Conservation (phyloP, 2,113 vertebrate genomes). For the Dasyprocta punctata region DNA sequence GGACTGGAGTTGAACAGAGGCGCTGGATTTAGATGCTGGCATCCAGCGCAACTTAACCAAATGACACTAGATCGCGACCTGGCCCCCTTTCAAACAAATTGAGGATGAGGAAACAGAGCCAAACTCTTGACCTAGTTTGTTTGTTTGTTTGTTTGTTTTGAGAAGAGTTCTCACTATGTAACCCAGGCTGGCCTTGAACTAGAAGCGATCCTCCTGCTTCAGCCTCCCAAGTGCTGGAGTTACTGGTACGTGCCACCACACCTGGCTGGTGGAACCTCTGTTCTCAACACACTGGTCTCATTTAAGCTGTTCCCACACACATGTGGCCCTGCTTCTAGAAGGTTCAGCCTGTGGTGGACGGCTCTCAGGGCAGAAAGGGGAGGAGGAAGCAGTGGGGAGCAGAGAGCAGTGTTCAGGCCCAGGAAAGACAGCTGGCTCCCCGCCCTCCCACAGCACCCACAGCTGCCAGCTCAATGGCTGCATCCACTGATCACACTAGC, state of each 20-base stretch:
- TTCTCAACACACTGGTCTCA: not conserved
- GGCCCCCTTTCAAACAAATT: not conserved
- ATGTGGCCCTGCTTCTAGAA: not conserved
- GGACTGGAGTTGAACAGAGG: not conserved
- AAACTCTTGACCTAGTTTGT: not conserved
- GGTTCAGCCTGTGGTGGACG: not conserved
- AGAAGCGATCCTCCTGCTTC: not conserved
- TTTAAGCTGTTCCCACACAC: not conserved
- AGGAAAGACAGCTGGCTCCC: rapidly evolving
- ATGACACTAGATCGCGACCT: not conserved
- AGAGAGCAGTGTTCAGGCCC: not conserved
- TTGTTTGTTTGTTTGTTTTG: too few species aligned
- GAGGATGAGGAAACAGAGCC: not conserved
- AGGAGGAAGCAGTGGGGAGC: too few species aligned
- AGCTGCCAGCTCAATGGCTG: not conserved
- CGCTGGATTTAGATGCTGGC: not conserved
- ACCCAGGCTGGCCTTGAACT: not conserved
- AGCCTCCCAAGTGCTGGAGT: not conserved
- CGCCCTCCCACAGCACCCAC: too few species aligned
- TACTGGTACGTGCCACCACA: not conserved
- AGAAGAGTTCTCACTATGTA: not conserved
- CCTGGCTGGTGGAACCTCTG: not conserved
- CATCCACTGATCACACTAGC: not conserved
- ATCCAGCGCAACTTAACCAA: not conserved
- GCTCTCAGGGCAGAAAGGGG: too few species aligned